Conservation (phyloP, 1,140 invertebrate species). For the Trissolcus basalis region DNA sequence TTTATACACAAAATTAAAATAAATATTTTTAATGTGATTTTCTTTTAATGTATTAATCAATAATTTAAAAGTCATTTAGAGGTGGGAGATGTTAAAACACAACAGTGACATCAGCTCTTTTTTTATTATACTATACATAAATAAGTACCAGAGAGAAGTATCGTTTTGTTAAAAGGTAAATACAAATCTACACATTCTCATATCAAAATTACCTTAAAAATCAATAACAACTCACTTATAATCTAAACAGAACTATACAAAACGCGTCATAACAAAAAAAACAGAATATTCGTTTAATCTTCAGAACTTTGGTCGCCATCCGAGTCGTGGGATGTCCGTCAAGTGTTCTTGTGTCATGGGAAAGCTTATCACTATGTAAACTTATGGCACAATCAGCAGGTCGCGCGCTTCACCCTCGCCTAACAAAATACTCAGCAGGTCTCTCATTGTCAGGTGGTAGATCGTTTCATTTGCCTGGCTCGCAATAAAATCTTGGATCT, state of each 20-base stretch:
- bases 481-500: constrained; percentile 65
- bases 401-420: constrained; percentile 68
- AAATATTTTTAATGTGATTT: too few relatives aligned
- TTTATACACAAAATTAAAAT: too few relatives aligned
- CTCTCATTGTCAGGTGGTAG: constrained; percentile 68
- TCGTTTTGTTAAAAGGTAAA: too few relatives aligned
- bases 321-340: not conserved
- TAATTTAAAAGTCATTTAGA: too few relatives aligned
- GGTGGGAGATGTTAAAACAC: too few relatives aligned
- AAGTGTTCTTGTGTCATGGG: constrained; percentile 42
- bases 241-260: constrained; percentile 33
- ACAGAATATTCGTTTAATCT: constrained; percentile 19
- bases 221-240: constrained; percentile 41
- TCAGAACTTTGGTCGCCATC: constrained; percentile 44
- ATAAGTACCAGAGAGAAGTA: too few relatives aligned
- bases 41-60: too few relatives aligned
- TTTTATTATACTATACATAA: too few relatives aligned
- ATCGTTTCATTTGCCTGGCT: constrained; percentile 69
- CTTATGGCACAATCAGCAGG: constrained; percentile 57
- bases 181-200: too few relatives aligned
- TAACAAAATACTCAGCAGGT: constrained; percentile 65
- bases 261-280: constrained; percentile 21
- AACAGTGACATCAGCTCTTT: too few relatives aligned
- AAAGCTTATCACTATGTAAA: not conserved
- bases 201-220: too few relatives aligned